Conservation (phyloP, 2,113 vertebrate species). For the Microcebus ravelobensis region DNA sequence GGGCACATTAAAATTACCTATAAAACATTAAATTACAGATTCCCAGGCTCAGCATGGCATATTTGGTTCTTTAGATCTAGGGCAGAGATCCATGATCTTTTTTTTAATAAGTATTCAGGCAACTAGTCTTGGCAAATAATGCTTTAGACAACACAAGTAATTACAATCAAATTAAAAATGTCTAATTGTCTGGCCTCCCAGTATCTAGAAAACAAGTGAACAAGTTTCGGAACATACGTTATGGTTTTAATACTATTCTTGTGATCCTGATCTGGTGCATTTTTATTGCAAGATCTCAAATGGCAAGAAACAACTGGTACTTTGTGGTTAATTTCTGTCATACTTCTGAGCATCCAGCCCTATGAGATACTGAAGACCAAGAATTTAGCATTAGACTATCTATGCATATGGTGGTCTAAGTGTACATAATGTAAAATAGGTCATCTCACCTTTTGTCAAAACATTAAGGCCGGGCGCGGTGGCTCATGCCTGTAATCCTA, state of each 20-base stretch:
- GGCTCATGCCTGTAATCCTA: too few relatives aligned
- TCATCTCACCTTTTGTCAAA: too few relatives aligned
- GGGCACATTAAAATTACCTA: neutral
- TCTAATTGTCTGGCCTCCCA: too few relatives aligned
- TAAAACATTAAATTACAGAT: neutral
- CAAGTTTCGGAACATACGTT: constrained; percentile 97
- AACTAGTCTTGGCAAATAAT: neutral
- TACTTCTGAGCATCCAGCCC: constrained; percentile 91
- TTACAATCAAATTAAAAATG: neutral
- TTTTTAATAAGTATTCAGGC: neutral
- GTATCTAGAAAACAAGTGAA: too few relatives aligned
- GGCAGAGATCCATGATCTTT: neutral
- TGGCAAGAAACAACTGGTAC: constrained; percentile 99
- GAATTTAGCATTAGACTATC: too few relatives aligned
- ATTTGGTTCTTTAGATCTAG: neutral
- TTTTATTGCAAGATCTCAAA: constrained; percentile 98
- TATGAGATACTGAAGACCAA: too few relatives aligned
- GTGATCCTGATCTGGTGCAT: constrained; percentile 97
- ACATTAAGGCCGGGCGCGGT: too few relatives aligned
- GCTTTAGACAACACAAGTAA: neutral
- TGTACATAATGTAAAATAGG: too few relatives aligned
- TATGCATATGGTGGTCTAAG: too few relatives aligned
- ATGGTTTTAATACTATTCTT: constrained; percentile 97
- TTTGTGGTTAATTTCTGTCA: constrained; percentile 99
- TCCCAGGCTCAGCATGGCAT: neutral